These are phyloP conservation scores for Antrozous pallidus DNA, from an alignment of 2,797 vertebrate species.

Conservation along the genomic window DNA sequence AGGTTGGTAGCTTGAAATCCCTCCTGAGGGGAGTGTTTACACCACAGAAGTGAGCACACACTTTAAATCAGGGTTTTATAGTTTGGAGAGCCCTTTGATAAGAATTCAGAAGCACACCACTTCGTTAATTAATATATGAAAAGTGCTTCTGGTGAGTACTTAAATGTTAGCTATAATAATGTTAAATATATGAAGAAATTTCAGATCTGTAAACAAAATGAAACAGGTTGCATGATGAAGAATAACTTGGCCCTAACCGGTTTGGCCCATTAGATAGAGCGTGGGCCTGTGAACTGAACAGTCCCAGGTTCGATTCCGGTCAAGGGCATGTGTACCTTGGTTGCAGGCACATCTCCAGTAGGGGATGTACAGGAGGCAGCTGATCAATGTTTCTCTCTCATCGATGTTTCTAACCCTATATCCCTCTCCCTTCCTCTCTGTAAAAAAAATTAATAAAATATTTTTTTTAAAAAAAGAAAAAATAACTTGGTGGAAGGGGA, in stretches of 20 bases:
- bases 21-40: background rate
- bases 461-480: too few relatives aligned
- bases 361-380: too few relatives aligned
- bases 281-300: too few relatives aligned
- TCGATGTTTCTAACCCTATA: too few relatives aligned
- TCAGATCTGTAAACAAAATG: slow-evolving; percentile 16
- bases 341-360: too few relatives aligned
- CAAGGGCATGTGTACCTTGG: too few relatives aligned
- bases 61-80: background rate
- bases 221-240: background rate
- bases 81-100: background rate
- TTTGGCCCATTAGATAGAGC: too few relatives aligned
- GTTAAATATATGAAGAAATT: slow-evolving; percentile 18
- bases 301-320: too few relatives aligned
- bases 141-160: slow-evolving; percentile 7
- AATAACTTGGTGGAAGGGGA: background rate
- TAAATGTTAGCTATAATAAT: background rate
- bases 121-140: slow-evolving; percentile 37
- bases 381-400: too few relatives aligned
- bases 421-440: too few relatives aligned
- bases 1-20: background rate
- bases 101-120: background rate
- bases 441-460: too few relatives aligned
- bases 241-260: background rate
- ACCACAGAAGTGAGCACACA: slow-evolving; percentile 16